A percentile compares a stretch with the other conserved stretches of the same genome.
Conservation (phyloP, 2,113 vertebrate species). For the Chamaea fasciata region DNA sequence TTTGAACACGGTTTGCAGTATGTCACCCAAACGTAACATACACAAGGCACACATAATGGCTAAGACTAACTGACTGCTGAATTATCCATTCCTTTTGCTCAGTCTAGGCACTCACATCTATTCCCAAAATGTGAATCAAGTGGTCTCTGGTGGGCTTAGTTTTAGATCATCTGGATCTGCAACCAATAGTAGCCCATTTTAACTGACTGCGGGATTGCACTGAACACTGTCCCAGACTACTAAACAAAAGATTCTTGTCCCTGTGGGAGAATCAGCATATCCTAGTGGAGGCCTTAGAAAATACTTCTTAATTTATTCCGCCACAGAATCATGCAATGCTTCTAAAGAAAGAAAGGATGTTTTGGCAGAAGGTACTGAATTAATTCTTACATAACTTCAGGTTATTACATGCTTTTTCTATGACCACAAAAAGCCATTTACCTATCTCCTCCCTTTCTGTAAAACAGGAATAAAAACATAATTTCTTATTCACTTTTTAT, state of each 20-base stretch:
- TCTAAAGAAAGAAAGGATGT: not conserved
- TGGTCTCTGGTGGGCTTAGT: not conserved
- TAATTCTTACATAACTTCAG: not conserved
- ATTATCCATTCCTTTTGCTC: not conserved
- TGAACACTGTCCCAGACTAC: no score
- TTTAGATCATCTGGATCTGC: not conserved
- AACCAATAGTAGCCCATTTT: not conserved
- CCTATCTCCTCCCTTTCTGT: not conserved
- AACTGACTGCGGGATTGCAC: not conserved
- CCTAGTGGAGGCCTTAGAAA: not conserved
- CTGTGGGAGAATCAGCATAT: not conserved
- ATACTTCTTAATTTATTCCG: not conserved
- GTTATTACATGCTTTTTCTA: not conserved
- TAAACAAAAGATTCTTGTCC: not conserved
- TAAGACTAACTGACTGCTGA: not conserved
- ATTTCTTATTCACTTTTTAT: not conserved
- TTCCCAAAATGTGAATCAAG: not conserved
- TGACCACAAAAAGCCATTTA: not conserved
- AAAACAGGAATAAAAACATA: not conserved
- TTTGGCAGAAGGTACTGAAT: not conserved
- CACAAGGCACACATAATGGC: not conserved
- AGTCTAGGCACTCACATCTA: not conserved
- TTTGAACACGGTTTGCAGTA: not conserved
- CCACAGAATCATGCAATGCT: not conserved
- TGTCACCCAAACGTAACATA: not conserved